Evolutionary conservation across 1,140 invertebrate species (phyloP), one percentile per base, ranked within the genome.

Genomic region (Yoshiicerus persimilis): DNA sequence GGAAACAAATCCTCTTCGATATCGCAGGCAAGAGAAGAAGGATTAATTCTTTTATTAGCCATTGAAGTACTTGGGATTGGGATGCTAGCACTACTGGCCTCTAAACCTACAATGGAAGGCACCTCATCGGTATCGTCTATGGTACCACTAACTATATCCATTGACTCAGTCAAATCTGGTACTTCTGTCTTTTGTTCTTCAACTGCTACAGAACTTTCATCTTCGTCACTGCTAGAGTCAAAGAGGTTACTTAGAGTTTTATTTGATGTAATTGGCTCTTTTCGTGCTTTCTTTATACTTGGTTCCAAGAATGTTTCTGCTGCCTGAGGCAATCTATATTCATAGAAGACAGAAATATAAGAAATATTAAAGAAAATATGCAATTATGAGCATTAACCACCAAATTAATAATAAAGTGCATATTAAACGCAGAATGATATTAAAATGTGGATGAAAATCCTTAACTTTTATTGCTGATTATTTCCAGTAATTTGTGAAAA

Each of bases 171-270:
- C 10, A 32, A 32, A 20, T 8, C 20, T 6, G 75, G 16, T 36
- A 1, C 75, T 80, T 23, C 30, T 23, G 6, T 80, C n/a, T 34
- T 41, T 13, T n/a, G n/a, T n/a, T 25, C 30, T 70, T 23, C 30
- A 34, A 83, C 25, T 39, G 16, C 38, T 8, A 16, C 30, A n/a
- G 30, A 3, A 20, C 84, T 77, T 32, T 87, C 87, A 34, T 87
- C 87, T 62, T 87, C 87, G 36, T 64, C 47, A 25, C n/a, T 34
- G 27, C 47, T 83, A 13, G 77, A 56, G 32, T 34, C 77, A 64
- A 87, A 87, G 11, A 87, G 41, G 3, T 4, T 34, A 84, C 77
- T 87, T 84, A 87, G 64, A 32, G 75, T 77, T 25, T 39, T 41
- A 80, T 80, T 80, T 80, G 13, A 9, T 36, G 30, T 80, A 20